A percentile compares a stretch with the other conserved stretches of the same genome.
Conservation (phyloP, 37 sponge, comb jelly and placozoan species). For the Axinella damicornis region DNA sequence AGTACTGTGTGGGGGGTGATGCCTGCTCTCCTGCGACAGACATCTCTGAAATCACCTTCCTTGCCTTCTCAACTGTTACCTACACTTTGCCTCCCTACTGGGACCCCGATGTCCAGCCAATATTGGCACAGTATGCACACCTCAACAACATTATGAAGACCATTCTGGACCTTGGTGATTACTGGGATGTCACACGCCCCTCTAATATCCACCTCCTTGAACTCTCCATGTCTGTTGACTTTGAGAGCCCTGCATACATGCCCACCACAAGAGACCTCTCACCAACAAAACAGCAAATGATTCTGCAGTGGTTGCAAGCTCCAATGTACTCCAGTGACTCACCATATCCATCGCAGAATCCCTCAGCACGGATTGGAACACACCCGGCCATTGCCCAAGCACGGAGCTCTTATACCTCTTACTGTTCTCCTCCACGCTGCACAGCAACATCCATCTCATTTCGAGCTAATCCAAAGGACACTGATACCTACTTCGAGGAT, state of each 20-base stretch:
- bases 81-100: not conserved
- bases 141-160: constrained; percentile 54
- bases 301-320: constrained; percentile 28
- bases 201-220: not conserved
- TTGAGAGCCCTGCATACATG: constrained; percentile 64
- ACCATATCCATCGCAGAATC: too few species aligned
- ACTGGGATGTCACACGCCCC: constrained; percentile 22
- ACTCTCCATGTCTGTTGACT: constrained; percentile 16
- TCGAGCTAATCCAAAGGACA: too few species aligned
- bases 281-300: constrained; percentile 17
- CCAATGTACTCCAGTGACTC: not conserved
- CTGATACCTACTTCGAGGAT: too few species aligned
- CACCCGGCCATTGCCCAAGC: too few species aligned
- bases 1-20: not conserved
- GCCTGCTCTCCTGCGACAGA: not conserved
- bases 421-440: too few species aligned
- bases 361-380: too few species aligned
- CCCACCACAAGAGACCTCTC: constrained; percentile 68
- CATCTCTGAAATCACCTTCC: not conserved
- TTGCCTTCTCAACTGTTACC: not conserved
- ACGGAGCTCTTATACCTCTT: too few species aligned
- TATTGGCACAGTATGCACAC: constrained; percentile 39
- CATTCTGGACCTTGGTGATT: constrained; percentile 53
- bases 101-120: constrained; percentile 43
- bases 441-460: too few species aligned